These are phyloP conservation scores for Polydrusus tereticollis DNA, from an alignment of 2,888 invertebrate species.

Conservation along the genomic window DNA sequence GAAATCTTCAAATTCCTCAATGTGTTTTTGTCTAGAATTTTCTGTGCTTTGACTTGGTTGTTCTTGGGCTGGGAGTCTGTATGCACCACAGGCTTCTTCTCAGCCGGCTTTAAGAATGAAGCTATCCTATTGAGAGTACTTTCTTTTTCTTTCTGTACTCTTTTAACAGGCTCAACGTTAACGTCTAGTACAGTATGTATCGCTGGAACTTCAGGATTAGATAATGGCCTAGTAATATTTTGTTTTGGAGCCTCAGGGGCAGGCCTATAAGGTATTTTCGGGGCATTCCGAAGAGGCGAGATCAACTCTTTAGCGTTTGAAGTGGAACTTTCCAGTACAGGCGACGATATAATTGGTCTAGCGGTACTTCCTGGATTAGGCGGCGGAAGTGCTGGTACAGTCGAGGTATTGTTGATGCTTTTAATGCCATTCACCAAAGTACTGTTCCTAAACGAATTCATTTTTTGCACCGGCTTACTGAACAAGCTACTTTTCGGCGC, in stretches of 20 bases:
- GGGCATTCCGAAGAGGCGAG: constrained; percentile 73
- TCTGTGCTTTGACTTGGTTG: constrained; percentile 73
- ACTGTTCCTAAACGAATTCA: constrained; percentile 65
- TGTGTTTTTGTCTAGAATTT: constrained; percentile 78
- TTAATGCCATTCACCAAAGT: constrained; percentile 66
- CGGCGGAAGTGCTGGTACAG: constrained; percentile 74
- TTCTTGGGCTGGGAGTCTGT: constrained; percentile 72
- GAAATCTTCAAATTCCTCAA: constrained; percentile 86
- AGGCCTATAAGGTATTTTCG: constrained; percentile 72
- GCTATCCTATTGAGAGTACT: constrained; percentile 78
- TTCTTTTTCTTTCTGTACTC: constrained; percentile 68
- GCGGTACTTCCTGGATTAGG: constrained; percentile 74
- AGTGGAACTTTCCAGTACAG: constrained; percentile 85
- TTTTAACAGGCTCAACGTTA: constrained; percentile 41
- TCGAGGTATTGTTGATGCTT: constrained; percentile 65
- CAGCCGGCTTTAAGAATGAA: constrained; percentile 78
- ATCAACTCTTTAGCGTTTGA: constrained; percentile 82
- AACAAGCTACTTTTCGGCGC: constrained; percentile 56
- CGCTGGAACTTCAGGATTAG: constrained; percentile 63
- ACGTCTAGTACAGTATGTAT: constrained; percentile 50
- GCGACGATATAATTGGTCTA: constrained; percentile 84
- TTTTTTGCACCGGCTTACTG: constrained; percentile 57
- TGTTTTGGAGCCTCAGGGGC: constrained; percentile 71
- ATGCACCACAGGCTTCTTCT: constrained; percentile 70
- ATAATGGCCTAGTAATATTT: constrained; percentile 66